Base-by-base conservation (phyloP, 2,888 invertebrate genomes). In the Drosophila cognata region DNA sequence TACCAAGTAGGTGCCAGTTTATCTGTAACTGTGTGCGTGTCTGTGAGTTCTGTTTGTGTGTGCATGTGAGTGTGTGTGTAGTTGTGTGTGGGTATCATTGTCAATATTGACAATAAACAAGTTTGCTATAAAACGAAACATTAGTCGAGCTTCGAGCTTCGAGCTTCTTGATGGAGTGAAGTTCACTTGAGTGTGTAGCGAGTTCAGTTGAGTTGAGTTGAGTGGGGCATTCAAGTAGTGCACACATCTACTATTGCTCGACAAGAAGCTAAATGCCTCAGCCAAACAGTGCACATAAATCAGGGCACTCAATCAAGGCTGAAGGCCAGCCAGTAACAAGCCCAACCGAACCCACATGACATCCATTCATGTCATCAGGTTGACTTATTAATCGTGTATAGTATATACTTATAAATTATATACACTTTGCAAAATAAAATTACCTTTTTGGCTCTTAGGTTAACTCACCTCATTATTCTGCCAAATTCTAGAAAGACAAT, bases 91-190 rank as follows among this genome's bases (percentile, higher is more conserved):
- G 60, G 73, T 77, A 76, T 81, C 88, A 81, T 82, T 87, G 87
- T 89, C 89, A 87, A 89, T 89, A 87, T 87, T 89, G 87, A 87
- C 89, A 89, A 78, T 85, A 87, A 89, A 89, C 88, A 89, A 87
- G 88, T 88, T 85, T 83, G 89, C 87, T 72, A 82, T 81, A 88
- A 88, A 87, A 88, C 63, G 75, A 78, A 79, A 89, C 82, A 81
- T 57, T 74, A 75, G 76, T 50, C 64, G 61, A 46, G 52, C 29
- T 18, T 10, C 38, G 29, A 63, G 41, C 43, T 21, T 29, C 2
- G 60, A 53, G 53, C 25, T 16, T 36, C 8, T 36, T 18, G 18
- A 16, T 35, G 16, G 11, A 63, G 31, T 46, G 4, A 68, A 68
- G 65, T 60, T 59, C n/a, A 16, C 36, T 60, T 35, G 35, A 50